These are phyloP conservation scores for Pseudomyrmex pallidus DNA, from an alignment of 1,140 invertebrate species.

Conservation along the genomic window DNA sequence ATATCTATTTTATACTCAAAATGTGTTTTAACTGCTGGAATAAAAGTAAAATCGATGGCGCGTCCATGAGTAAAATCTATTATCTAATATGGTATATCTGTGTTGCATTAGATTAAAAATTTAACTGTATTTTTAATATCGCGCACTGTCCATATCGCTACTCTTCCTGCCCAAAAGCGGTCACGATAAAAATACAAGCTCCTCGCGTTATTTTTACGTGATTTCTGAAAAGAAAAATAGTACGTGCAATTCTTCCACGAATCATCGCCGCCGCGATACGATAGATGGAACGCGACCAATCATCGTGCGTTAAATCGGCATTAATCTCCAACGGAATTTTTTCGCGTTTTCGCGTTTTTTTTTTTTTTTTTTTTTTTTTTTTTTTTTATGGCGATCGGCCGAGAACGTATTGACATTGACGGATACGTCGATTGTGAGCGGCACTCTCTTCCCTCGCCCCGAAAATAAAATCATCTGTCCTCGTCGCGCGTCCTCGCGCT, in stretches of 20 bases:
- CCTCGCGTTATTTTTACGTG: conserved; percentile 25
- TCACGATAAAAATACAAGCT: conserved; percentile 25
- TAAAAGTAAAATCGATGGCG: no score
- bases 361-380: conserved; percentile 13
- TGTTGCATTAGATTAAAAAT: not conserved
- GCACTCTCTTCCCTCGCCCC: conserved; percentile 1
- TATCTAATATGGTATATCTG: no score
- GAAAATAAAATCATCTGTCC: conserved; percentile 42
- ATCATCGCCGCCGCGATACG: conserved; percentile 65
- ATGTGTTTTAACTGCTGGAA: no score
- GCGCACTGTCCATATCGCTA: not conserved
- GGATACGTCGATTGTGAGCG: conserved; percentile 57
- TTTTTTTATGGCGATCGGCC: conserved; percentile 61
- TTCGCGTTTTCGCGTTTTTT: conserved; percentile 59
- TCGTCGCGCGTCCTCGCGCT: not conserved
- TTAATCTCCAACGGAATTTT: conserved; percentile 73
- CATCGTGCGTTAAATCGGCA: conserved; percentile 68
- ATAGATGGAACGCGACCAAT: conserved; percentile 66
- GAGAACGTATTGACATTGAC: conserved; percentile 74
- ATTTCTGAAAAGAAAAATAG: not conserved
- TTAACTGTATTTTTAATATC: conserved; percentile 38
- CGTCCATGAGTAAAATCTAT: no score
- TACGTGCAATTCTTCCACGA: conserved; percentile 53
- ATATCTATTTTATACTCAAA: not conserved
- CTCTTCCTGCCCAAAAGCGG: not conserved